These are phyloP conservation scores for Candidula unifasciata DNA, from an alignment of 2,888 invertebrate species.

Conservation along the genomic window DNA sequence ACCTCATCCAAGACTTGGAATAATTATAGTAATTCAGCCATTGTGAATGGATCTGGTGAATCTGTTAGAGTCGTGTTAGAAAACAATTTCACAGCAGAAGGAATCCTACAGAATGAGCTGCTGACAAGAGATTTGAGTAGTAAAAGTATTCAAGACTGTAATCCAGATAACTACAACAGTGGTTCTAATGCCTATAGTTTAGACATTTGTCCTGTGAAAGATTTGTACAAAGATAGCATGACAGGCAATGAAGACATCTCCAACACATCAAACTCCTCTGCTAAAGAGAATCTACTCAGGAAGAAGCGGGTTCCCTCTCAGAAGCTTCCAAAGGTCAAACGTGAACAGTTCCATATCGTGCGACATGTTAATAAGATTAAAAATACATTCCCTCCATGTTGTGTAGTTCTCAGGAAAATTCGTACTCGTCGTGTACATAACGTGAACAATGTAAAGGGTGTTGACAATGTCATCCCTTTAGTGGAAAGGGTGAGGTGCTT, in stretches of 20 bases:
- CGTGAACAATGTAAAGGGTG: background rate
- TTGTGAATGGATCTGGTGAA: background rate
- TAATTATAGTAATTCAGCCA: background rate
- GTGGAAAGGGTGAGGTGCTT: conserved; percentile 29
- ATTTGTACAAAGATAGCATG: conserved; percentile 13
- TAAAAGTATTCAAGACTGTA: too few relatives aligned
- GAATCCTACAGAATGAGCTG: too few relatives aligned
- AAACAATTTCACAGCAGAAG: too few relatives aligned
- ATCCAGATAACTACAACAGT: background rate
- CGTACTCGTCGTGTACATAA: background rate
- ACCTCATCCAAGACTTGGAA: background rate
- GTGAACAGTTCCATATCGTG: conserved; percentile 17
- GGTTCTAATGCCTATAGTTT: background rate
- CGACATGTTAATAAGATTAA: conserved; percentile 31
- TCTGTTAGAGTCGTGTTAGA: background rate
- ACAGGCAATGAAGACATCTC: conserved; percentile 35
- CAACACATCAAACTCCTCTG: conserved; percentile 37
- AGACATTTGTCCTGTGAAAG: background rate
- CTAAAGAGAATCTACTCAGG: conserved; percentile 28
- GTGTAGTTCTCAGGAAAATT: conserved; percentile 31
- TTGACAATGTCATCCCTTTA: background rate
- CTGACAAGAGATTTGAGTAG: too few relatives aligned
- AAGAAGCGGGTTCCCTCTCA: background rate
- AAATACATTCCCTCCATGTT: conserved; percentile 44
- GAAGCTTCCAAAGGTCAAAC: conserved; percentile 21